Base-by-base conservation (phyloP, 1,140 invertebrate species). In the Drosophila subobscura region DNA sequence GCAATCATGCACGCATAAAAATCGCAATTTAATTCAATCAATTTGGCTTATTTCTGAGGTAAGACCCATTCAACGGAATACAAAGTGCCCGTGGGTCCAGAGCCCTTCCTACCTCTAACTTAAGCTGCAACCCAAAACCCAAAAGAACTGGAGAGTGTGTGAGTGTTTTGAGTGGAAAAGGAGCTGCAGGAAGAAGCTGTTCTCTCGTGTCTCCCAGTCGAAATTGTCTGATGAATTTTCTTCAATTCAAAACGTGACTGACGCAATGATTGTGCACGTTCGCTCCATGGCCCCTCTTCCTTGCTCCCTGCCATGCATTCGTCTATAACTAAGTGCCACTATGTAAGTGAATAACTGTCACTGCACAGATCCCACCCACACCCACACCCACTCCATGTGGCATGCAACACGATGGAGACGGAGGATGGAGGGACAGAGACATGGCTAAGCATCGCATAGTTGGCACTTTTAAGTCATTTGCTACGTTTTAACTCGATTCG, bases 381-480 rank as follows among this genome's bases (percentile, higher is more conserved):
- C 54, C 54, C 5, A 27, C 25, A 27, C 25, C 25, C 5, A 27
- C 1, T 0, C 33, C 33, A 37, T 37, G 10, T 37, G 33, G 10
- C 33, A 37, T 40, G 42, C 6, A 40, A 4, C 29, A 23, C 51
- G 68, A 71, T 41, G 47, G 33, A 57, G 65, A 55, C 41, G 49
- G 23, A 3, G 51, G 51, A 56, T 50, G 3, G 52, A 42, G 57
- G 41, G 33, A 51, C 8, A n/a, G 37, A 54, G 70, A 74, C 71
- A 74, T 66, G 83, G 71, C 61, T 81, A 81, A 85, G 77, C 81
- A 86, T 63, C 54, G 67, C 75, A 63, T 78, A 88, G 83, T 88
- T 88, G 83, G 71, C 83, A 88, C 83, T 88, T 88, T 88, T 73
- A 88, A 88, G 83, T 88, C 83, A 83, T 88, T 88, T 88, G 67